A percentile compares a stretch with the other conserved stretches of the same genome.
Evolutionary conservation across 2,113 vertebrate species (phyloP).

Genomic region (Heptranchias perlo): DNA sequence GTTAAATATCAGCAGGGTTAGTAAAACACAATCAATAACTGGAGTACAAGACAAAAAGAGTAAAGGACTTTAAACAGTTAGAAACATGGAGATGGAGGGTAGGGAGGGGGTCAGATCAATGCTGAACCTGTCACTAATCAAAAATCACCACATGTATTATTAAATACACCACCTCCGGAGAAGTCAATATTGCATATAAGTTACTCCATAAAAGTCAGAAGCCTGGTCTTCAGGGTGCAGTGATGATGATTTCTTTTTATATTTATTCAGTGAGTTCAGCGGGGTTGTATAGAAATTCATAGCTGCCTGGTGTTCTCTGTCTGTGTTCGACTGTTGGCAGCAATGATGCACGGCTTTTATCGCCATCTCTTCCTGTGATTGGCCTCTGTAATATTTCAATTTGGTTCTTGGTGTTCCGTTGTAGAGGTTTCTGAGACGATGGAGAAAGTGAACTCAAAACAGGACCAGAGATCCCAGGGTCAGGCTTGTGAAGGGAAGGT

Average conservation of each 20-base stretch:
- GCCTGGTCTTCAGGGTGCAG: constrained; percentile 1
- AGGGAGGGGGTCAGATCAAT: background rate
- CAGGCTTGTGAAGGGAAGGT: background rate
- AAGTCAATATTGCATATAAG: constrained; percentile 17
- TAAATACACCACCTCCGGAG: constrained; percentile 4
- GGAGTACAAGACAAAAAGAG: background rate
- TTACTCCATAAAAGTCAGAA: constrained; percentile 23
- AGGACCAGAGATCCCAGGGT: background rate
- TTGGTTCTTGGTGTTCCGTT: background rate
- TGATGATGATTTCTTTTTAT: constrained; percentile 14
- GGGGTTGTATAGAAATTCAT: constrained; percentile 3
- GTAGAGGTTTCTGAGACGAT: background rate
- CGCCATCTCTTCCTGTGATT: constrained; percentile 2
- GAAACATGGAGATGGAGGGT: background rate
- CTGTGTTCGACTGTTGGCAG: background rate
- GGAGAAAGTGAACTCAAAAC: background rate
- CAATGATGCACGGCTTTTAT: background rate
- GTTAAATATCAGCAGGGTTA: background rate
- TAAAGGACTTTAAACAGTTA: background rate
- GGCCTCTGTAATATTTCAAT: background rate
- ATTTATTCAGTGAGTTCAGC: constrained; percentile 15
- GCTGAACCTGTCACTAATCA: background rate
- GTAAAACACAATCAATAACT: background rate
- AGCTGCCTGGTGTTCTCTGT: background rate
- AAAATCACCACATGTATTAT: constrained; percentile 14